Evolutionary conservation across 2,888 invertebrate genomes (phyloP).

Genomic region (Petrolisthes manimaculis): DNA sequence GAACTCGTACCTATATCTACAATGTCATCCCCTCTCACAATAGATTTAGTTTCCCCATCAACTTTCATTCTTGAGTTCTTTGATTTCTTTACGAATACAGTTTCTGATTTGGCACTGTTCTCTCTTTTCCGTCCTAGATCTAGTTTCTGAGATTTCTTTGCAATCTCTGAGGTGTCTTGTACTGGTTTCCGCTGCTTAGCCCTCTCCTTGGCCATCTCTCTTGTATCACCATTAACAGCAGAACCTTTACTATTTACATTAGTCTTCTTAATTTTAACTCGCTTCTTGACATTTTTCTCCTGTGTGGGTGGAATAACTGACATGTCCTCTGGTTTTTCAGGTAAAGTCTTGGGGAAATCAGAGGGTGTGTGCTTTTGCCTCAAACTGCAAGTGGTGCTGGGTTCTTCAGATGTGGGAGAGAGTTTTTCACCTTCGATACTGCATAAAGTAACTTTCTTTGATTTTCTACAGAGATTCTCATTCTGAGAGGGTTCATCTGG

Average conservation of each 20-base stretch:
- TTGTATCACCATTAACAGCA: neutral
- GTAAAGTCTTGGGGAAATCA: too few relatives aligned
- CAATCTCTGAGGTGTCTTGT: neutral
- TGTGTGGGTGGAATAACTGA: too few relatives aligned
- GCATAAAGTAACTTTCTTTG: too few relatives aligned
- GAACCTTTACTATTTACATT: neutral
- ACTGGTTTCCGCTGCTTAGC: neutral
- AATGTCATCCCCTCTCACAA: neutral
- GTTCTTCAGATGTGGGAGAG: too few relatives aligned
- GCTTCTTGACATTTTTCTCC: neutral
- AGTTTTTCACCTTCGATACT: too few relatives aligned
- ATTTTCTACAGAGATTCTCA: too few relatives aligned
- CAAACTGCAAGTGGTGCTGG: too few relatives aligned
- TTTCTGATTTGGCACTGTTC: neutral
- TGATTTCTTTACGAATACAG: neutral
- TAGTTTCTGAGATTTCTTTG: neutral
- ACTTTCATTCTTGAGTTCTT: neutral
- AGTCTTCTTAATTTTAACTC: neutral
- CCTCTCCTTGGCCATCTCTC: neutral
- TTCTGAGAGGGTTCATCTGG: too few relatives aligned
- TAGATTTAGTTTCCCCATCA: neutral
- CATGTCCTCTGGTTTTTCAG: too few relatives aligned
- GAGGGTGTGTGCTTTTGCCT: too few relatives aligned
- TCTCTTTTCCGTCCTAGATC: conserved; percentile 3
- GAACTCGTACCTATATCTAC: neutral